These are phyloP conservation scores for roundworm (Caenorhabditis elegans) DNA, from an alignment of 1,140 invertebrate genomes.

Conservation along the genomic window WBcel235 BX284602.5:15151001-15151500, in stretches of 20 bases:
- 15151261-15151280: constrained; percentile 51
- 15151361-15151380: too few relatives aligned
- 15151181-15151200: neutral
- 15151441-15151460: too few relatives aligned
- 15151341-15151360: too few relatives aligned
- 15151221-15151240: constrained; percentile 50
- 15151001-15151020: too few relatives aligned
- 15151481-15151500: too few relatives aligned
- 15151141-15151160: constrained; percentile 45
- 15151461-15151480: too few relatives aligned
- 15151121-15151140: constrained; percentile 43
- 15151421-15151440: too few relatives aligned
- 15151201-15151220: constrained; percentile 46
- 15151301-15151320: too few relatives aligned
- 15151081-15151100: constrained; percentile 55
- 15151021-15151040: too few relatives aligned
- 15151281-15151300: constrained; percentile 43
- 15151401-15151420: too few relatives aligned
- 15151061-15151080: constrained; percentile 40
- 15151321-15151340: too few relatives aligned
- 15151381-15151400: too few relatives aligned
- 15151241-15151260: constrained; percentile 48
- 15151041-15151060: neutral
- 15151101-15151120: constrained; percentile 51
- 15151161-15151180: constrained; percentile 19